Base-by-base conservation (phyloP, 1,140 invertebrate genomes). In the Aplysia californica region DNA sequence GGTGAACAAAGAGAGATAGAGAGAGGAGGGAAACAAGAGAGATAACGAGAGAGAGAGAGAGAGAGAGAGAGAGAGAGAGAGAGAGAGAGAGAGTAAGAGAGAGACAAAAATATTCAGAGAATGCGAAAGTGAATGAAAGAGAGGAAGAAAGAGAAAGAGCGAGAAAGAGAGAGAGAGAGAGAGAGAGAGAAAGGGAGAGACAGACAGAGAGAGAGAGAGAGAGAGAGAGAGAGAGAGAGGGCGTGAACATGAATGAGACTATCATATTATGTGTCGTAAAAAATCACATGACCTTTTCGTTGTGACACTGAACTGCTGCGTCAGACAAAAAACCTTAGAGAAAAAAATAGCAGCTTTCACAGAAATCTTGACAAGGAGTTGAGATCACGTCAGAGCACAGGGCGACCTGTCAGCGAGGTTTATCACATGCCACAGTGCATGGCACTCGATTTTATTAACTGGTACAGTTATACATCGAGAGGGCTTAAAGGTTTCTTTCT, bases 21-120 rank as follows among this genome's bases (percentile, higher is more conserved):
- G 64, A 36, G 26, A 29, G 26, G 23, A 36, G 15, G 64, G 15
- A 33, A 33, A 15, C 5, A 10, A 66, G 26, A 66, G 23, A 29
- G 64, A 66, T 26, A 36, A 10, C 5, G 33, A 15, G 64, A 66
- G 23, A 29, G 64, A 66, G 23, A 66, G 64, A 36, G 33, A 33
- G 64, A 36, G 33, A 66, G 64, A 66, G 64, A 66, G 64, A 66
- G 33, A 36, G 23, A 66, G 23, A 75, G 73, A 75, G 59, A 75
- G 73, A 75, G 73, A 75, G 61, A 66, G 73, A 75, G 61, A 72
- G 70, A 72, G 70, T 58, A 55, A 72, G 41, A 72, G 50, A 72
- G 41, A 72, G 70, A 72, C 18, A 72, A 33, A 67, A 33, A 67
- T 5, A 35, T 10, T 18, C 10, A 61, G 58, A 61, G 58, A 61